Conservation (phyloP, 2,113 vertebrate species). For the Symphodus melops region DNA sequence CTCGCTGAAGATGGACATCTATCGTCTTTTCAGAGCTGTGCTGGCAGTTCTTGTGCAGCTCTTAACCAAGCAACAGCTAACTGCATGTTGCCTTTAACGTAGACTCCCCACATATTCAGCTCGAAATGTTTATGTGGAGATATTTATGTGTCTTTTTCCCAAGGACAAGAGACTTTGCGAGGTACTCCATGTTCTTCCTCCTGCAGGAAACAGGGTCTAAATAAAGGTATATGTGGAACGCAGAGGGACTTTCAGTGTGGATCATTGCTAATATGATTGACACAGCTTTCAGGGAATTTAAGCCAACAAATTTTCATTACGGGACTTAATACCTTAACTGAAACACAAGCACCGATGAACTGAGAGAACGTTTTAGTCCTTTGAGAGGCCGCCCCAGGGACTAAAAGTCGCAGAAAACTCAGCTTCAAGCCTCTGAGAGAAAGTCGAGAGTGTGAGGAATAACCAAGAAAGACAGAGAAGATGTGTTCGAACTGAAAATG, state of each 20-base stretch:
- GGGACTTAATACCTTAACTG: neutral
- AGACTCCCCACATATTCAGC: neutral
- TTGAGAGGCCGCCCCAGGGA: neutral
- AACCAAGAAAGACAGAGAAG: neutral
- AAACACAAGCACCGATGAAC: neutral
- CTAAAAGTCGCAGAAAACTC: neutral
- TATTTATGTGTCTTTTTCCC: neutral
- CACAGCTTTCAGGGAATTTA: too few relatives aligned
- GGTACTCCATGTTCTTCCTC: too few relatives aligned
- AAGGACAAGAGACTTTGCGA: neutral
- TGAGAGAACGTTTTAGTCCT: neutral
- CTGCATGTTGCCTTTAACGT: neutral
- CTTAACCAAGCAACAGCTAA: neutral
- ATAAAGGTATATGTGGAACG: too few relatives aligned
- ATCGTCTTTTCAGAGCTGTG: neutral
- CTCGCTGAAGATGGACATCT: neutral
- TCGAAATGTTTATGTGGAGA: neutral
- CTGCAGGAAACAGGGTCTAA: too few relatives aligned
- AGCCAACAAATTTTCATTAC: too few relatives aligned
- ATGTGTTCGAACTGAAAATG: slow-evolving; percentile 2
- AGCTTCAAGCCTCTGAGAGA: neutral
- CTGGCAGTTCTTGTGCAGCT: neutral
- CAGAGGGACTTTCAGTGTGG: too few relatives aligned
- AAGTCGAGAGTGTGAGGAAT: neutral
- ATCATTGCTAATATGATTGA: too few relatives aligned